Base-by-base conservation (phyloP, 2,888 invertebrate genomes). In the Pocota personata region DNA sequence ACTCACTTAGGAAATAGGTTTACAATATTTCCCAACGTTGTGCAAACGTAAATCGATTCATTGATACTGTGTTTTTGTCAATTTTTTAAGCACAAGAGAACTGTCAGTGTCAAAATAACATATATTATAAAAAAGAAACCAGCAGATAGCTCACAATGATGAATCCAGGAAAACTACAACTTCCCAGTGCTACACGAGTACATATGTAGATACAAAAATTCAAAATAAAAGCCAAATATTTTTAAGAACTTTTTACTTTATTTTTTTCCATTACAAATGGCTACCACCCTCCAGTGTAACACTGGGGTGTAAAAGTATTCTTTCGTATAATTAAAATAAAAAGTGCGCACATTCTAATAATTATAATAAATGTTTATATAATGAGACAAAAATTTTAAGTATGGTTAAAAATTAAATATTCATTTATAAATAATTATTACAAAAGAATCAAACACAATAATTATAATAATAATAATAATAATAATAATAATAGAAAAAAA, bases 381-480 rank as follows among this genome's bases (percentile, higher is more conserved):
- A 78, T 52, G 80, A 79, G 66, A 62, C 60, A 82, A 43, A 40
- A 48, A 40, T 40, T 43, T 43, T 55, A 50, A 76, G 27, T 43
- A 62, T 69, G 60, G 71, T 75, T 84, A 69, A 67, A 77, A 83
- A 67, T 83, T 52, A 78, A 78, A 69, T 80, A 75, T 75, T 80
- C 40, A 35, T 71, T 71, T 84, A 80, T 84, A 84, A 84, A 84
- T 84, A 75, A 77, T 84, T 73, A 84, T 75, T 84, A 86, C 62
- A 84, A 64, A 55, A 55, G 52, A 52, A 52, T 75, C 58, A 80
- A 75, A 69, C 55, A 67, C 37, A 69, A 62, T 27, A 69, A 40
- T 24, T n/a, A 52, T 40, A 82, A 66, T 40, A 71, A 24, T 24
- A 24, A 24, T 24, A 24, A 52, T 40, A 82, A 66, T 40, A 71